Conservation (phyloP, 2,113 vertebrate species). For the Ancistrus triradiatus region DNA sequence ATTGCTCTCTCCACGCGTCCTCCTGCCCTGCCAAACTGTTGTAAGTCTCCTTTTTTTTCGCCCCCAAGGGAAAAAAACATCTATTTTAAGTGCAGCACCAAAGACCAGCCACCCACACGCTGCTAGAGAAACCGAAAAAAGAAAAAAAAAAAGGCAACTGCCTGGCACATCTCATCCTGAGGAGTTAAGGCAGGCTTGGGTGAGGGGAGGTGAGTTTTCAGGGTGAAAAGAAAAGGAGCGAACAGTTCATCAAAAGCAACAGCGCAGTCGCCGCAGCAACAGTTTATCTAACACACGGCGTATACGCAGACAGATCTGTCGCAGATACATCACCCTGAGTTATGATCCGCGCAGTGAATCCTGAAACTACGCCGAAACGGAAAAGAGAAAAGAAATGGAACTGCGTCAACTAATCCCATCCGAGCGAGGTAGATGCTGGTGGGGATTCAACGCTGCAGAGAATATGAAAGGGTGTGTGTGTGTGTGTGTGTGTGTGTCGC, state of each 20-base stretch:
- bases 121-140: constrained; percentile 36
- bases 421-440: not conserved
- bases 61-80: constrained; percentile 56
- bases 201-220: not conserved
- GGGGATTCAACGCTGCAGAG: constrained; percentile 6
- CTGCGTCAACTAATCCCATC: constrained; percentile 7
- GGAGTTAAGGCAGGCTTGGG: constrained; percentile 1
- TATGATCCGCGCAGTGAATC: constrained; percentile 14
- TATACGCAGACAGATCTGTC: constrained; percentile 29
- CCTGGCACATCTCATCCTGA: constrained; percentile 52
- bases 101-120: constrained; percentile 64
- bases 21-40: constrained; percentile 50
- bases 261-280: constrained; percentile 33
- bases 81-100: constrained; percentile 66
- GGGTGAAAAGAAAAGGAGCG: not conserved
- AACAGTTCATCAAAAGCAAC: constrained; percentile 47
- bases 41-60: constrained; percentile 54
- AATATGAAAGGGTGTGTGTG: not conserved
- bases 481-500: constrained; percentile 19
- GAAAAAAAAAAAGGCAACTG: too few relatives aligned
- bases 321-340: constrained; percentile 37
- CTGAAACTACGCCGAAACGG: constrained; percentile 27
- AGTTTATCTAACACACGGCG: constrained; percentile 40
- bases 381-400: constrained; percentile 29
- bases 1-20: not conserved